A percentile compares a stretch with the other conserved stretches of the same genome.
phyloP scores from a whole-genome alignment of 2,113 vertebrate genomes.

The Pionites leucogaster region DNA sequence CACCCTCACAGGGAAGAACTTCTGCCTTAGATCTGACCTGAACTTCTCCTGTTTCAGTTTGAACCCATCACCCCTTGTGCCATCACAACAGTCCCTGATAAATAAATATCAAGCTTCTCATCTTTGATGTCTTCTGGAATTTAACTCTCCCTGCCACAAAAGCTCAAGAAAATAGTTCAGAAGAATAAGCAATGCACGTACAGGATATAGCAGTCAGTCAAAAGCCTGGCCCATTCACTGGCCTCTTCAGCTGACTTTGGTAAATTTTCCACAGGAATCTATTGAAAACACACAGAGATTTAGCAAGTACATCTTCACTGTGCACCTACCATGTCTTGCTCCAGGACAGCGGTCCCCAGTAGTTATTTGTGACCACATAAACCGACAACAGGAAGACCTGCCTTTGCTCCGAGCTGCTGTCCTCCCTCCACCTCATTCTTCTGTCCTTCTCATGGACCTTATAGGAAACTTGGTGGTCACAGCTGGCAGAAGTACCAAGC shows the following conservation, averaged over 20 bases:
- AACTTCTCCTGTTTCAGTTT: background rate
- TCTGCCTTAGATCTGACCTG: background rate
- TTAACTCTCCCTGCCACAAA: background rate
- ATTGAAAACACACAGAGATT: background rate
- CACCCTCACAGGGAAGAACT: no score
- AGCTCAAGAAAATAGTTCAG: background rate
- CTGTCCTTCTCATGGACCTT: background rate
- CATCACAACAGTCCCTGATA: background rate
- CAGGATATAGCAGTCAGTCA: background rate
- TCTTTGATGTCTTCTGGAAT: background rate
- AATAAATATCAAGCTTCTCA: background rate
- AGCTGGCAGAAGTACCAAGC: background rate
- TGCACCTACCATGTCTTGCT: background rate
- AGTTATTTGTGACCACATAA: background rate
- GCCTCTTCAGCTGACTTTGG: background rate
- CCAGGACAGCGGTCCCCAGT: background rate
- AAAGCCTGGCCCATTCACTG: background rate
- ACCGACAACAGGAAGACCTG: background rate
- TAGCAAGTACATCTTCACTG: background rate
- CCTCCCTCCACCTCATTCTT: background rate
- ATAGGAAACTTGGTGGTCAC: background rate
- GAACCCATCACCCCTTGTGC: background rate
- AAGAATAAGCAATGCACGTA: background rate
- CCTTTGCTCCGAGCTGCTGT: background rate
- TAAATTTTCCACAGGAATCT: background rate